Evolutionary conservation across 2,113 vertebrate species (phyloP).

Genomic region (Phylloscopus whistleri): DNA sequence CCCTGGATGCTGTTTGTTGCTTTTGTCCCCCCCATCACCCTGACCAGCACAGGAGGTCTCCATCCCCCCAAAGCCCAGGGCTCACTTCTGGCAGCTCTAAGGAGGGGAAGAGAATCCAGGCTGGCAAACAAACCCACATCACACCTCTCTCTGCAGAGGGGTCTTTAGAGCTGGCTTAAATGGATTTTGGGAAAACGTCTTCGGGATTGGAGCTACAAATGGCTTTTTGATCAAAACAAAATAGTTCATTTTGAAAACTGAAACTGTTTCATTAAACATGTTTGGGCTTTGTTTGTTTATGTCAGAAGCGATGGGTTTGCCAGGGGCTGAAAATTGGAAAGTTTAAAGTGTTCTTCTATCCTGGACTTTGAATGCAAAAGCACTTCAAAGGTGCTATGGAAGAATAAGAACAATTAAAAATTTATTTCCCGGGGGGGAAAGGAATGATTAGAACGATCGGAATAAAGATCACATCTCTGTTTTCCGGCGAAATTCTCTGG

Average conservation of each 20-base stretch:
- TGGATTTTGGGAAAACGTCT: not conserved
- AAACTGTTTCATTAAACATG: conserved; percentile 64
- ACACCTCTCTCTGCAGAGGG: not conserved
- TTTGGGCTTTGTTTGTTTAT: conserved; percentile 45
- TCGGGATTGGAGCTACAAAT: not conserved
- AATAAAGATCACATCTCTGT: not conserved
- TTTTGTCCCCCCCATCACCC: not conserved
- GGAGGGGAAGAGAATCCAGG: not conserved
- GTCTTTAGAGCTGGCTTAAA: not conserved
- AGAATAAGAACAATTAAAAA: conserved; percentile 59
- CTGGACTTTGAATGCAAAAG: not conserved
- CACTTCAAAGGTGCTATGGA: not conserved
- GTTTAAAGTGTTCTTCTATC: not conserved
- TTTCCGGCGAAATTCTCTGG: not conserved
- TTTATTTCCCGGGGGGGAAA: not conserved
- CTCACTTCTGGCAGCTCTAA: not conserved
- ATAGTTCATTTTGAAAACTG: not conserved
- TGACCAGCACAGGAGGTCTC: not conserved
- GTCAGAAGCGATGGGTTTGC: not conserved
- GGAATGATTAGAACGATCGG: not conserved
- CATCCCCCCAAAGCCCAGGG: not conserved
- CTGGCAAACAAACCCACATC: not conserved
- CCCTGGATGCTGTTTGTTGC: not conserved
- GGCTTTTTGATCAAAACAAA: conserved; percentile 32
- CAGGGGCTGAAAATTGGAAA: conserved; percentile 29